Evolutionary conservation across 2,113 vertebrate species (phyloP), one percentile per base, ranked within the genome.

Genomic region (Addax nasomaculatus): DNA sequence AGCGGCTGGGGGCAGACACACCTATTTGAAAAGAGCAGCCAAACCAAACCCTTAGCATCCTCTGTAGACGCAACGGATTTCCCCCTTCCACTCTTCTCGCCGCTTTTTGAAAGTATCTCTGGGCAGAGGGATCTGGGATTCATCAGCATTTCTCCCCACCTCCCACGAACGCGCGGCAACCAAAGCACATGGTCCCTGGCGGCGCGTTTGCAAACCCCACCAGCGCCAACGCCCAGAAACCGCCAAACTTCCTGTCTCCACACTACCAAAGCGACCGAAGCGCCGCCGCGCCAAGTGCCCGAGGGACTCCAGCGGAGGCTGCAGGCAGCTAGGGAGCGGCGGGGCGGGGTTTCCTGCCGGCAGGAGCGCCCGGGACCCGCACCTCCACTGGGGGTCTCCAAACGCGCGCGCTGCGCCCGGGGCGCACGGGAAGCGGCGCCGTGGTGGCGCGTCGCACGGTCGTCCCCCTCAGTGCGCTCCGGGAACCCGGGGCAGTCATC

Each of bases 161-260:
- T 93, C 88, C 85, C 92, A 93, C 64, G 29, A 55, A 85, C 81
- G 53, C 85, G 55, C 81, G 6, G 60, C 95, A 27, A 80, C 64
- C 96, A 16, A 43, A 73, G 96, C 97, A 51, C 92, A 33, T 2
- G 94, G 90, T 97, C 97, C 94, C 97, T 10, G 76, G 95, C 7
- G 49, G 90, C 76, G 96, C 43, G 17, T 90, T 45, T 85, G 55
- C 84, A 92, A 89, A 90, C 36, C 96, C 93, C 94, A 85, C 53
- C 80, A 67, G 80, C 94, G 53, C 88, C 73, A 43, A 83, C 81
- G 90, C 95, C 88, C 88, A 12, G 15, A 73, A 96, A 85, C 94
- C 92, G 10, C 97, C 96, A 92, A 97, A 96, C 97, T 98, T 97
- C 96, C 92, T 9, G 93, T 79, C 87, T 57, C 30, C 45, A 12